Evolutionary conservation across 2,797 vertebrate species (phyloP), one percentile per base, ranked within the genome.

Genomic region (Champsocephalus gunnari): DNA sequence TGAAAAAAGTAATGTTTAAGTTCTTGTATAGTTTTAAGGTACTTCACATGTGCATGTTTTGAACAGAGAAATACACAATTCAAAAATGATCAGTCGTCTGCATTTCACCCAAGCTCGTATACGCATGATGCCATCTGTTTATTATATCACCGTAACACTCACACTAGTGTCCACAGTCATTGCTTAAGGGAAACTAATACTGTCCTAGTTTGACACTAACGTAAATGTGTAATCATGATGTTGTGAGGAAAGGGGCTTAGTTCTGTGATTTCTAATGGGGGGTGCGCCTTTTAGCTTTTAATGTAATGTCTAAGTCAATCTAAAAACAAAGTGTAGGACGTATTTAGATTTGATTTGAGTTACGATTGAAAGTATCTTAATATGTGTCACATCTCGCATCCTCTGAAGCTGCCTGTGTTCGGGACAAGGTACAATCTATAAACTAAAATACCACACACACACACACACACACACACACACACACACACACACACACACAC

Each of bases 371-470:
- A 56, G 24, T 17, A 6, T 5, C 4, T n/a, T 45, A 47, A 47
- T 10, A 74, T 8, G n/a, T 12, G 28, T 7, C 16, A 28, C 24
- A 24, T 45, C 41, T 28, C 24, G 3, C 24, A 28, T 28, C 24
- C 61, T 14, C 59, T 71, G 9, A 38, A 58, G 74, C 51, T 45
- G 45, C 11, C 60, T 9, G 6, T 43, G 53, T 47, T 24, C 50
- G 61, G 24, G 16, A 63, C 50, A 34, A 13, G 12, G 8, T 38
- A 11, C 21, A 43, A 59, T 24, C 19, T 9, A 19, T n/a, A 10
- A 58, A 61, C 55, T 19, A 34, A 28, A 63, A 57, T 14, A 54
- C 6, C 2, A 34, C 34, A 34, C 34, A 34, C 34, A 14, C 16
- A 2, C 19, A 3, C n/a, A 10, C 47, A 34, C 49, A 34, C 34